Conservation (phyloP, 2,113 vertebrate species). For the Merops nubicus region DNA sequence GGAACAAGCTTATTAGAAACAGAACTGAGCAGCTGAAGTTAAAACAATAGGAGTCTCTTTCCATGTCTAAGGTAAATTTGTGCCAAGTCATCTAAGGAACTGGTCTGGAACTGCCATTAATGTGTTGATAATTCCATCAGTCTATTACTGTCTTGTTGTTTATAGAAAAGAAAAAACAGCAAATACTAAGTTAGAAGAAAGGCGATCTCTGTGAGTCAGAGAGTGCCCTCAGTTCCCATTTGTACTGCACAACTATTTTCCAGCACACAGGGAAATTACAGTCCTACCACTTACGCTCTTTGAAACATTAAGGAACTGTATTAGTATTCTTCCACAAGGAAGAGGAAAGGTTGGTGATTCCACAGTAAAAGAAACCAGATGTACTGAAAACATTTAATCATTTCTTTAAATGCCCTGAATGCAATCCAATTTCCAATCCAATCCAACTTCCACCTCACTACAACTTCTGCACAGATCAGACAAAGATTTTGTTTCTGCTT, state of each 20-base stretch:
- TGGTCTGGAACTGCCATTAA: not conserved
- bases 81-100: not conserved
- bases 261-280: not conserved
- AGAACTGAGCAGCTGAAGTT: not conserved
- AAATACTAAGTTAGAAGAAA: not conserved
- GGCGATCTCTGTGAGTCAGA: not conserved
- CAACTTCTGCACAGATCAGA: not conserved
- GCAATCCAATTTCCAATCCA: too few relatives aligned
- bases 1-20: not conserved
- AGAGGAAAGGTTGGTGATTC: not conserved
- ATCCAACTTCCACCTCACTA: not conserved
- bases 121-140: not conserved
- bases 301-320: not conserved
- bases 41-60: not conserved
- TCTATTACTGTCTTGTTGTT: not conserved
- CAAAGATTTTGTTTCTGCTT: not conserved
- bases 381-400: not conserved
- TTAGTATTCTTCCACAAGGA: not conserved
- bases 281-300: not conserved
- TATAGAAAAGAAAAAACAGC: not conserved
- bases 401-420: not conserved
- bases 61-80: not conserved
- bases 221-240: not conserved
- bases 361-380: not conserved
- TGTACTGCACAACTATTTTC: not conserved